Conservation (phyloP, 2,797 vertebrate species). For the Chaenodraco wilsoni region DNA sequence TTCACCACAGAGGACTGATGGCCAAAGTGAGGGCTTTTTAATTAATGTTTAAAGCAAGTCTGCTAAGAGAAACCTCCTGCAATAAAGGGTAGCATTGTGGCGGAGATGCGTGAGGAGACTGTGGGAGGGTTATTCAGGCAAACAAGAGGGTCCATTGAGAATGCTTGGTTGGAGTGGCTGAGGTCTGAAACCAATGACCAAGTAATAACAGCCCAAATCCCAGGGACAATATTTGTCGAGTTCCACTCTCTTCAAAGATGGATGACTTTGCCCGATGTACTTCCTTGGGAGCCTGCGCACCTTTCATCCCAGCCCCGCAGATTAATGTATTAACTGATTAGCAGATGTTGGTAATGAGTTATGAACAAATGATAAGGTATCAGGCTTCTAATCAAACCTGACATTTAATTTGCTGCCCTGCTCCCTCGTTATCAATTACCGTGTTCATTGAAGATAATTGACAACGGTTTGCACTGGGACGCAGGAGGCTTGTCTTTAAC, state of each 20-base stretch:
- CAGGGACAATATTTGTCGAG: conserved; percentile 81
- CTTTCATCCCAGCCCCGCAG: conserved; percentile 72
- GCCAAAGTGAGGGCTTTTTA: conserved; percentile 62
- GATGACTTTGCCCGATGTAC: conserved; percentile 75
- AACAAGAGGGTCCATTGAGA: conserved; percentile 80
- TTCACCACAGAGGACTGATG: conserved; percentile 60
- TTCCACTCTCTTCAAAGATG: conserved; percentile 77
- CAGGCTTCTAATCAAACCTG: conserved; percentile 85
- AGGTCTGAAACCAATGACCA: conserved; percentile 82
- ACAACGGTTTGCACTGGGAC: conserved; percentile 73
- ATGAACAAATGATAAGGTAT: conserved; percentile 88
- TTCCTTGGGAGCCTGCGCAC: conserved; percentile 62
- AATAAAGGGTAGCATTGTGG: conserved; percentile 78
- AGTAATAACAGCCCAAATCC: conserved; percentile 82
- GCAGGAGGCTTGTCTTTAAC: conserved; percentile 77
- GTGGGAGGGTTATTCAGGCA: conserved; percentile 41
- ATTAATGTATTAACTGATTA: conserved; percentile 85
- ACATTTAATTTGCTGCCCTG: conserved; percentile 86
- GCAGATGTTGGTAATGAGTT: conserved; percentile 87
- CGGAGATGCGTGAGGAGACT: conserved; percentile 70
- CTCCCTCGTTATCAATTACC: conserved; percentile 85
- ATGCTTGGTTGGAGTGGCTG: conserved; percentile 64
- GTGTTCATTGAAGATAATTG: conserved; percentile 80
- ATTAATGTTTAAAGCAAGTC: conserved; percentile 74
- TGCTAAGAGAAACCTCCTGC: conserved; percentile 57